Conservation (phyloP, 2,888 invertebrate genomes). For the Adineta ricciae region DNA sequence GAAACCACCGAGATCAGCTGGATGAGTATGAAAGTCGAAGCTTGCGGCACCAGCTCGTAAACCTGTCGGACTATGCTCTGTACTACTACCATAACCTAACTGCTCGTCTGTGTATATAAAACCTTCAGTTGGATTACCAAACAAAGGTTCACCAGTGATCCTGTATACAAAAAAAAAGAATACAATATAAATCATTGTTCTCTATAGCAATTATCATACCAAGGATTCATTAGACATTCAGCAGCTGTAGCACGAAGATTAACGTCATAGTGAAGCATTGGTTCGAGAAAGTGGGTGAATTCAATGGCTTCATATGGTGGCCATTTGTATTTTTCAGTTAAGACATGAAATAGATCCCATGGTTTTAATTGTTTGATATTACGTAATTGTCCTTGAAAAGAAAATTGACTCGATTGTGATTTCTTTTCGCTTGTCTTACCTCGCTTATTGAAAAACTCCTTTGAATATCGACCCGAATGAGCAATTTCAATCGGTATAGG, state of each 20-base stretch:
- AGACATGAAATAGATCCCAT: slow-evolving; percentile 85
- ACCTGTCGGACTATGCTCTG: background rate
- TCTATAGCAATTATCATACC: slow-evolving; percentile 52
- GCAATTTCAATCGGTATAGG: slow-evolving; percentile 87
- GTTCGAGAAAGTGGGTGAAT: slow-evolving; percentile 83
- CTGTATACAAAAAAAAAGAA: background rate
- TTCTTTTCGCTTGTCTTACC: slow-evolving; percentile 53
- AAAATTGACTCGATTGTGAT: slow-evolving; percentile 33
- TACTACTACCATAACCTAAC: background rate
- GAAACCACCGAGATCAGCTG: background rate
- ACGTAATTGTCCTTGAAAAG: slow-evolving; percentile 64
- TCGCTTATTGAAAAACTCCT: slow-evolving; percentile 84
- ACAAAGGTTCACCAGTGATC: slow-evolving; percentile 11
- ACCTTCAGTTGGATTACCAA: background rate
- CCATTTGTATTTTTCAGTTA: slow-evolving; percentile 95
- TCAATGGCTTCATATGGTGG: slow-evolving; percentile 71
- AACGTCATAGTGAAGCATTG: slow-evolving; percentile 93
- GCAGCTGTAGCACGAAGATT: slow-evolving; percentile 80
- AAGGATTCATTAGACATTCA: slow-evolving; percentile 84
- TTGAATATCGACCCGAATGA: slow-evolving; percentile 79
- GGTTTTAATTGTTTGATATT: slow-evolving; percentile 90
- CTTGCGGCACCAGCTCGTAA: background rate
- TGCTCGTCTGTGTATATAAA: background rate
- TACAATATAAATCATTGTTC: background rate
- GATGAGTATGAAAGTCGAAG: background rate